Conservation (phyloP, 2,797 vertebrate species). For the Pempheris klunzingeri region DNA sequence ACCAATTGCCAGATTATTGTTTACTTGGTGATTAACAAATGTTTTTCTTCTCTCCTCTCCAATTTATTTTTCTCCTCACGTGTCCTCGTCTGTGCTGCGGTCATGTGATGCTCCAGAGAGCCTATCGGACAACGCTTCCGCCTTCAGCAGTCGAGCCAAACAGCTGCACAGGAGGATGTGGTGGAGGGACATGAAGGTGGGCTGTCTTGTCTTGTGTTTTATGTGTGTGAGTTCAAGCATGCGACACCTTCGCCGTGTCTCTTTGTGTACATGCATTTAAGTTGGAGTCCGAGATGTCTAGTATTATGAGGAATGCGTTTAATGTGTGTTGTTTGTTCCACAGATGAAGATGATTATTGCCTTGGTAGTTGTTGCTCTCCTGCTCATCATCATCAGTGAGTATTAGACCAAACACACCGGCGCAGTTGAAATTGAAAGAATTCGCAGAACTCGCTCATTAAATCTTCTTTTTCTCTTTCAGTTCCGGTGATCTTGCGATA, state of each 20-base stretch:
- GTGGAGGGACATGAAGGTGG: slow-evolving; percentile 97
- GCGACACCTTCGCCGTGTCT: not conserved
- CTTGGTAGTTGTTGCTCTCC: slow-evolving; percentile 88
- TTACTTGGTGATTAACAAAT: slow-evolving; percentile 27
- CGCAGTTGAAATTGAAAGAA: not conserved
- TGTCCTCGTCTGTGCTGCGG: slow-evolving; percentile 16
- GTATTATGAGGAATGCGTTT: slow-evolving; percentile 8
- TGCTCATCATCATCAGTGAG: slow-evolving; percentile 97
- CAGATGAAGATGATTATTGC: slow-evolving; percentile 96
- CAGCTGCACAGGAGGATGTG: slow-evolving; percentile 98
- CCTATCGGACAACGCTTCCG: slow-evolving; percentile 97
- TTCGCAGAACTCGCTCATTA: not conserved
- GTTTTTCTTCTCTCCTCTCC: not conserved
- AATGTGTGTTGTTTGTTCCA: slow-evolving; percentile 44
- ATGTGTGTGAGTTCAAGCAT: slow-evolving; percentile 1
- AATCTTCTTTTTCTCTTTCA: slow-evolving; percentile 66
- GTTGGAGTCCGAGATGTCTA: not conserved
- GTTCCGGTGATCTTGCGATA: slow-evolving; percentile 95
- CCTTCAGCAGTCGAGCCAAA: slow-evolving; percentile 98
- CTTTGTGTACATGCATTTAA: not conserved
- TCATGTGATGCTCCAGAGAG: slow-evolving; percentile 86
- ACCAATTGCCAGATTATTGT: slow-evolving; percentile 27
- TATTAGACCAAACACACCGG: slow-evolving; percentile 56
- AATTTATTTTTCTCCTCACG: slow-evolving; percentile 17
- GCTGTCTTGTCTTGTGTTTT: slow-evolving; percentile 12